These are phyloP conservation scores for Cydia splendana DNA, from an alignment of 1,140 invertebrate species.

Conservation along the genomic window DNA sequence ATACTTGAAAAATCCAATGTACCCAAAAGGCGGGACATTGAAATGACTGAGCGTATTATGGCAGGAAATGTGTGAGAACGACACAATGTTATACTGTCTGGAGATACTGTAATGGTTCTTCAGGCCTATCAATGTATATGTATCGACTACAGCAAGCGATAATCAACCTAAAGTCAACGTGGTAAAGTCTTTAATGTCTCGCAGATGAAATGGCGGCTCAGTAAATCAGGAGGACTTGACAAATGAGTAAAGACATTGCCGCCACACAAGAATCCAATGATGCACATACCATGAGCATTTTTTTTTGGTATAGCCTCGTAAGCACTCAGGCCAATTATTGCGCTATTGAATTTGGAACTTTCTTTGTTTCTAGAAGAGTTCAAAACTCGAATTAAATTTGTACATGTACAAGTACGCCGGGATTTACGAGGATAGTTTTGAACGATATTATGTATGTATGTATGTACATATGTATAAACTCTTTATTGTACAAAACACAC, in stretches of 20 bases:
- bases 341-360: too few relatives aligned
- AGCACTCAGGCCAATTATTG: too few relatives aligned
- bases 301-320: not conserved
- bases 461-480: too few relatives aligned
- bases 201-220: not conserved
- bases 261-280: not conserved
- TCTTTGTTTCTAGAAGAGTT: too few relatives aligned
- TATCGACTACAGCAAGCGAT: not conserved
- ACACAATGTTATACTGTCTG: not conserved
- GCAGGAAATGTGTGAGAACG: slow-evolving; percentile 7
- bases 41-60: slow-evolving; percentile 29
- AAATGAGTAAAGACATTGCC: slow-evolving; percentile 14
- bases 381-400: too few relatives aligned
- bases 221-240: slow-evolving; percentile 10
- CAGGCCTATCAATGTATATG: not conserved
- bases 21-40: slow-evolving; percentile 1
- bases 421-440: too few relatives aligned
- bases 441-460: too few relatives aligned
- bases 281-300: not conserved
- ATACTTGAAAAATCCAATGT: slow-evolving; percentile 31
- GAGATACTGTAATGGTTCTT: not conserved
- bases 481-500: too few relatives aligned
- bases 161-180: not conserved
- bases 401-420: too few relatives aligned
- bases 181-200: not conserved